phyloP scores from a whole-genome alignment of 2,888 invertebrate genomes.

The Pilophorus perplexus region DNA sequence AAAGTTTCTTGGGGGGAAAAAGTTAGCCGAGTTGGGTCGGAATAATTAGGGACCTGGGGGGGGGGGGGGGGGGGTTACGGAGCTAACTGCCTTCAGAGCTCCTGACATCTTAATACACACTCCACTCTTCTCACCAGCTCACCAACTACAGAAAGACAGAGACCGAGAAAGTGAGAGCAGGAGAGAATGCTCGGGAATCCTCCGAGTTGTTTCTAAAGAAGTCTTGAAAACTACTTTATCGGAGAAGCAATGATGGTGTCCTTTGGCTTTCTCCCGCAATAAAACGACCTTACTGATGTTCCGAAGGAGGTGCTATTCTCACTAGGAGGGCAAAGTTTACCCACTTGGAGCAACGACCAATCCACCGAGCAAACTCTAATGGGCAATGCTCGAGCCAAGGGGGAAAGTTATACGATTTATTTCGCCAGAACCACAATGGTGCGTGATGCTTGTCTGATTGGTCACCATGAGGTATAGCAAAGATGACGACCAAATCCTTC shows the following conservation, averaged over 20 bases:
- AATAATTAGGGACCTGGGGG: conserved; percentile 34
- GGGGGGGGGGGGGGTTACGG: background rate
- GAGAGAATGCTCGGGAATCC: conserved; percentile 14
- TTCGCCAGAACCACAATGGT: no score
- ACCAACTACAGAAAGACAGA: no score
- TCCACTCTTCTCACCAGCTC: conserved; percentile 17
- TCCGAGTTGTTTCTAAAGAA: conserved; percentile 28
- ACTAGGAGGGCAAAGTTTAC: no score
- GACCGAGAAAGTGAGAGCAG: no score
- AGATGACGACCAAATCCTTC: no score
- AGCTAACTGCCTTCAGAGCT: conserved; percentile 38
- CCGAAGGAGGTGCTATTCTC: background rate
- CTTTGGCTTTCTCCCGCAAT: background rate
- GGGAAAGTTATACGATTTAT: no score
- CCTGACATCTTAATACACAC: conserved; percentile 41
- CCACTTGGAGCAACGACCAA: no score
- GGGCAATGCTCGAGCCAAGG: no score
- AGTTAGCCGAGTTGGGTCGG: conserved; percentile 32
- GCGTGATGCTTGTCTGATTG: no score
- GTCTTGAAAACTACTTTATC: conserved; percentile 29
- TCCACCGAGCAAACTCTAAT: no score
- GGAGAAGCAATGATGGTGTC: conserved; percentile 2
- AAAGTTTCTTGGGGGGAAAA: conserved; percentile 36
- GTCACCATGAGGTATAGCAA: no score
- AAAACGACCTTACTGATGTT: conserved; percentile 13